Base-by-base conservation (phyloP, 2,888 invertebrate genomes). In the Mesorhabditis sp. region DNA sequence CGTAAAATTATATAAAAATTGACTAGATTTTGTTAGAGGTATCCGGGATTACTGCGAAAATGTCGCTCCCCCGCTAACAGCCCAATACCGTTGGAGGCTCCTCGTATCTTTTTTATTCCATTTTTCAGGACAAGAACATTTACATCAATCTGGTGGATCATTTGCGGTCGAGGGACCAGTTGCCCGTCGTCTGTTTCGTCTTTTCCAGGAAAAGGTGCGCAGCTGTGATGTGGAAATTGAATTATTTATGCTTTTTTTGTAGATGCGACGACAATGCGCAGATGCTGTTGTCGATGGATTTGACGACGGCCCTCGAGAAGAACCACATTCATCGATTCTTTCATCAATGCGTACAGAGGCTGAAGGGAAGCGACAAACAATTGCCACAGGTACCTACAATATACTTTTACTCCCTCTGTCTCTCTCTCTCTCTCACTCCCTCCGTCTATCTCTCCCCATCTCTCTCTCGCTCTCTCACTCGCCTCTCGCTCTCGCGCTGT, bases 181-280 rank as follows among this genome's bases (percentile, higher is more conserved):
- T 98, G 69, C 98, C 98, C 0, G 93, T 93, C 0, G 95, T 98
- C 0, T 92, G 93, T 0, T 98, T 98, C 86, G 94, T 93, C 0
- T 90, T 98, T 77, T 96, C 96, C 0, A 89, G 94, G 76, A 92
- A 87, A 75, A 63, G 77, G 75, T 75, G 43, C 4, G 41, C 28
- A 3, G 7, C 41, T 7, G 15, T 15, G 5, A 3, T 58, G 10
- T 5, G 15, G 7, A 58, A 41, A 13, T 15, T 63, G n/a, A 10
- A 10, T 13, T 10, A 66, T 66, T 66, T 66, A 15, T 66, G 43
- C 42, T 66, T 66, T 13, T 4, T 28, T 68, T 71, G n/a, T n/a
- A 90, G 92, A 86, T 94, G 92, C 85, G 91, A 93, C 82, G 88
- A 88, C 67, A 91, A 91, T 80, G 90, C 91, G 83, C 88, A 79